Conservation (phyloP, 2,797 vertebrate genomes). For the Parauchenoglanis punctatus region DNA sequence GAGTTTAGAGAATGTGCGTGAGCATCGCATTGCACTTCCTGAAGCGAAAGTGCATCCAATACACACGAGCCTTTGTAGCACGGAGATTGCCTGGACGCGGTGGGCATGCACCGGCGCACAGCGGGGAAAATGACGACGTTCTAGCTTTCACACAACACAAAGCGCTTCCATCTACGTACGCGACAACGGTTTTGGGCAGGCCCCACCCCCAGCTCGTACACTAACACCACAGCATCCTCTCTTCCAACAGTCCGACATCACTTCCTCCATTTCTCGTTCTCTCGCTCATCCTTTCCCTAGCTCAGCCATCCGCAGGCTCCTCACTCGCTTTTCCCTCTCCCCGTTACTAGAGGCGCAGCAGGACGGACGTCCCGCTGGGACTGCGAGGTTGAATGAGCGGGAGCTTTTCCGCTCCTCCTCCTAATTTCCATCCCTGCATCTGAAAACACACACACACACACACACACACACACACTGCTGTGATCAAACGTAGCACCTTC, state of each 20-base stretch:
- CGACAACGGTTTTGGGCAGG: background rate
- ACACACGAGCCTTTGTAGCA: background rate
- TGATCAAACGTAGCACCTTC: slow-evolving; percentile 23
- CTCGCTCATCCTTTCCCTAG: background rate
- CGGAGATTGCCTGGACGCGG: background rate
- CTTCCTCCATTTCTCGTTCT: background rate
- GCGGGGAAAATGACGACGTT: background rate
- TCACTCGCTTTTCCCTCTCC: background rate
- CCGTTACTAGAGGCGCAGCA: slow-evolving; percentile 19
- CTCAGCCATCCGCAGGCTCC: background rate
- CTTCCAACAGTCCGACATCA: background rate
- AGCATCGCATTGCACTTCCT: background rate
- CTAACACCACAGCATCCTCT: background rate
- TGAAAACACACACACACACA: background rate
- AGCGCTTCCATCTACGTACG: background rate
- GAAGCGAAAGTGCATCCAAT: background rate
- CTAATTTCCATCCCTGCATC: background rate
- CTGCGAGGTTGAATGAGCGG: background rate
- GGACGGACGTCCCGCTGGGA: slow-evolving; percentile 10
- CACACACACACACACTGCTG: slow-evolving; percentile 8
- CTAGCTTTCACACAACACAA: background rate
- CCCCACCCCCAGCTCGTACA: background rate
- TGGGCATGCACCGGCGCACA: background rate
- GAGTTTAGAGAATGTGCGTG: background rate
- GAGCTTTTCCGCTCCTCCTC: slow-evolving; percentile 14